Base-by-base conservation (phyloP, 2,113 vertebrate genomes). In the Lepus americanus region DNA sequence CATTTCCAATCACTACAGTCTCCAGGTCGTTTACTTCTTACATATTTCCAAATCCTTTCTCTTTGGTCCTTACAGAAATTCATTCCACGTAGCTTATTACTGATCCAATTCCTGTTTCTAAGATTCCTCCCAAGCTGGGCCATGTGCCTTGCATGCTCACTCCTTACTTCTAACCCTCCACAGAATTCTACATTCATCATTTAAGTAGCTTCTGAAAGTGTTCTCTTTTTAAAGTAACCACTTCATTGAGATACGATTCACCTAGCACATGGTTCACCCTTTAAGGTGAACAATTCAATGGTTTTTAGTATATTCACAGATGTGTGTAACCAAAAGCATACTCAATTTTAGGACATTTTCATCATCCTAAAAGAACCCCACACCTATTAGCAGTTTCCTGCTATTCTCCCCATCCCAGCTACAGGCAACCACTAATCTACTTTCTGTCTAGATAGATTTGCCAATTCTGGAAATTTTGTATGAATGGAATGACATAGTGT, bases 51-150 rank as follows among this genome's bases (percentile, higher is more conserved):
- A 36, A 33, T 23, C 9, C 25, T 81, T 90, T 53, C 63, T 92
- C 78, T 77, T 67, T 53, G 76, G 73, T 93, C 73, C 87, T 87
- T 77, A 91, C 61, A 94, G 94, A 84, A 96, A 84, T 84, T 51
- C 19, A 3, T 55, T 64, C 82, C 70, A 95, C 9, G 49, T 73
- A 63, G 79, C 66, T 85, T 90, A 92, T 76, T 83, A 81, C 92
- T 72, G 85, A 94, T 90, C 51, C 23, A 90, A 55, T 74, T 63
- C 73, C 76, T 73, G 29, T 78, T 94, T 78, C 25, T 80, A 80
- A 53, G 87, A 74, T 59, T 53, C 82, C 39, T 87, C 59, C 74
- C 83, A 94, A 92, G 53, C 31, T 84, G 66, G 78, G 87, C 77
- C 84, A 70, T 16, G 17, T 27, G 19, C 9, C 5, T 20, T 22